Conservation (phyloP, 1,140 invertebrate species). For the Anthonomus grandis region DNA sequence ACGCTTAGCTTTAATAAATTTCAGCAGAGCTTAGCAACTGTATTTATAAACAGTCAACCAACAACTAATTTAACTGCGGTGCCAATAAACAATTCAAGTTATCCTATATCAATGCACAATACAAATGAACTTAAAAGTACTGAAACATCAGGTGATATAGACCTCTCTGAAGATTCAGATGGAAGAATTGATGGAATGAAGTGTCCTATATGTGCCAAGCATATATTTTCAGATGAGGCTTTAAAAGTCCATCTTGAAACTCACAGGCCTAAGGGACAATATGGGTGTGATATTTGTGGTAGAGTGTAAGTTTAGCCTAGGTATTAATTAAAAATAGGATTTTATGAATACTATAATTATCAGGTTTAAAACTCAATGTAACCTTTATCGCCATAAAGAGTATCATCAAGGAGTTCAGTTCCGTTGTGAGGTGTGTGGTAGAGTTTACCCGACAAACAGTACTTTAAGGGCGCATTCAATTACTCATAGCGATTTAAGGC, state of each 20-base stretch:
- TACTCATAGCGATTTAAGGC: slow-evolving; percentile 66
- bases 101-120: too few relatives aligned
- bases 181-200: background rate
- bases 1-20: slow-evolving; percentile 24
- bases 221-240: slow-evolving; percentile 61
- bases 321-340: background rate
- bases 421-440: slow-evolving; percentile 63
- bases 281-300: slow-evolving; percentile 65
- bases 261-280: slow-evolving; percentile 61
- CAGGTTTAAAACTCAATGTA: slow-evolving; percentile 68
- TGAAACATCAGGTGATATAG: background rate
- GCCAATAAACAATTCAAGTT: too few relatives aligned
- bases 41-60: slow-evolving; percentile 19
- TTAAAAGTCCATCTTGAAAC: slow-evolving; percentile 64
- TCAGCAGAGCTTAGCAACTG: slow-evolving; percentile 13
- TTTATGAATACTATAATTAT: slow-evolving; percentile 33
- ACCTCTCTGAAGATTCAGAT: background rate
- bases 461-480: slow-evolving; percentile 68
- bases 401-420: slow-evolving; percentile 63
- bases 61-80: too few relatives aligned
- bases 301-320: slow-evolving; percentile 59
- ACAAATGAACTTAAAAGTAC: slow-evolving; percentile 15
- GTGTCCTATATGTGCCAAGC: slow-evolving; percentile 62
- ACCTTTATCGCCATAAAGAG: slow-evolving; percentile 63
- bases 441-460: slow-evolving; percentile 68